phyloP scores from a whole-genome alignment of 2,888 invertebrate genomes.

The Chouioia cunea region DNA sequence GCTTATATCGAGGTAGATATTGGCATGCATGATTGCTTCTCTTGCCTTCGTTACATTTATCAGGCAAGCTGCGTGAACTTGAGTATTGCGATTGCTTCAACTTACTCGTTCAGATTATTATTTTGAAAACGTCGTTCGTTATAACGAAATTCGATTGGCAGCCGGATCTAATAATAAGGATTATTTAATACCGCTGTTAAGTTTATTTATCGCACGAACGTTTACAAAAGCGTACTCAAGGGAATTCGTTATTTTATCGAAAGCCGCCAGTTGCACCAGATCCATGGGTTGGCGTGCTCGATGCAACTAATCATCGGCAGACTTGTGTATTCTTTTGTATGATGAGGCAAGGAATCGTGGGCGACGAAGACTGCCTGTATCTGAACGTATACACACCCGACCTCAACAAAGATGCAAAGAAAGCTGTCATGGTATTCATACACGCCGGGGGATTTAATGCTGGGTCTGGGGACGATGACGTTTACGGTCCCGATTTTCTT shows the following conservation, averaged over 20 bases:
- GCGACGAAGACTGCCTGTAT: constrained; percentile 62
- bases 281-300: constrained; percentile 60
- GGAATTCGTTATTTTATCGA: neutral
- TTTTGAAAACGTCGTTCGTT: no score
- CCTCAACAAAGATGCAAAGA: constrained; percentile 54
- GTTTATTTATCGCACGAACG: no score
- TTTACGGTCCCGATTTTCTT: constrained; percentile 61
- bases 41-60: no score
- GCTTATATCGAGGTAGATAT: no score
- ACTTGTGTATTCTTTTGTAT: constrained; percentile 60
- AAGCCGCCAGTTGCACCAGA: constrained; percentile 57
- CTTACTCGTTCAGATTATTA: no score
- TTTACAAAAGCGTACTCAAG: no score
- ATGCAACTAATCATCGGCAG: constrained; percentile 58
- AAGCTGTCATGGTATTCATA: constrained; percentile 60
- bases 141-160: no score
- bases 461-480: constrained; percentile 55
- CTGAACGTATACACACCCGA: constrained; percentile 61
- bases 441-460: constrained; percentile 58
- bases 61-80: no score
- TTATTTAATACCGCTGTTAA: no score
- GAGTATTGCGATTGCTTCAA: no score
- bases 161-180: constrained; percentile 27
- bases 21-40: no score
- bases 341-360: constrained; percentile 54